Evolutionary conservation across 2,888 invertebrate species (phyloP), one percentile per base, ranked within the genome.

Genomic region (Eilema depressum): DNA sequence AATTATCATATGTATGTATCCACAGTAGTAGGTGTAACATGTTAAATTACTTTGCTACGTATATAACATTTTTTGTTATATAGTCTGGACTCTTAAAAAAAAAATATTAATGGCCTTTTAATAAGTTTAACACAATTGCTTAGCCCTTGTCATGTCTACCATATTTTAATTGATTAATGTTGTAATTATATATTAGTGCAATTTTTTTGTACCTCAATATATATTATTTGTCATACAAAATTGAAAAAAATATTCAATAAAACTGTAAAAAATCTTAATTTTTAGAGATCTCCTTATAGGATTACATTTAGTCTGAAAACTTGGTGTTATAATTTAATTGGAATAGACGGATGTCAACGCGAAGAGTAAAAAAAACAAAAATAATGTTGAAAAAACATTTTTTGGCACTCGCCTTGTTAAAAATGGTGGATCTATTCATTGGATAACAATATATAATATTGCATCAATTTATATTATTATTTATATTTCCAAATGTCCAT

Each of bases 271-370:
- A 83, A 81, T 80, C 69, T 69, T 75, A 76, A 74, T 62, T 83
- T 89, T 92, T 88, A 88, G 89, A 91, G 92, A 90, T 86, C 82
- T 88, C 91, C 92, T 92, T 91, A 89, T 79, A 91, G 91, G 91
- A 90, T 89, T 88, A 88, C 85, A 84, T 83, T 88, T 89, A 92
- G 89, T 90, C 87, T 89, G 92, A 89, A 84, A 85, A 81, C 82
- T 94, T 94, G 94, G 95, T 94, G 93, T 94, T 93, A 90, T 91
- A 83, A 77, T 88, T 89, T 84, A 82, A 82, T 77, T 86, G 88
- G 85, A 85, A 86, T 85, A 92, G 88, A 90, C 89, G 85, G 88
- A 88, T 84, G 84, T 85, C 78, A 79, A 78, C 77, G 80, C 75
- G 75, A 81, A 84, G 83, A 81, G 59, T 75, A 66, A 64, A 73